Conservation (phyloP, 2,888 invertebrate genomes). For the Drosophila quinaria region DNA sequence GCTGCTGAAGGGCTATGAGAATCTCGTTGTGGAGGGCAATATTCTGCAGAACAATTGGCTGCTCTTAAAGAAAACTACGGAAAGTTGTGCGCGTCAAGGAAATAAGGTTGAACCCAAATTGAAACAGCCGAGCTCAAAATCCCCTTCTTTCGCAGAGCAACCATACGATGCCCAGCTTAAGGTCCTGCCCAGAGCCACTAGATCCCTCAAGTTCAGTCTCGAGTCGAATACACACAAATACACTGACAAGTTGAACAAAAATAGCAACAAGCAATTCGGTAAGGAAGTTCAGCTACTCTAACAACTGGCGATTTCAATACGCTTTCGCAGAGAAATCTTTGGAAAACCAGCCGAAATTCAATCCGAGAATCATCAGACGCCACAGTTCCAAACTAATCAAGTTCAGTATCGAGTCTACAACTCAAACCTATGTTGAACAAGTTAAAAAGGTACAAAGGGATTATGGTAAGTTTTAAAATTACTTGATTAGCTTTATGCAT, state of each 20-base stretch:
- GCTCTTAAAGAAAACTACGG: conserved; percentile 52
- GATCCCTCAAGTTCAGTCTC: background rate
- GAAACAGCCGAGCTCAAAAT: conserved; percentile 44
- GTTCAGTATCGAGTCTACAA: conserved; percentile 2
- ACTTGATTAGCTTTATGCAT: too few species aligned
- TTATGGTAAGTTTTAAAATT: conserved; percentile 1
- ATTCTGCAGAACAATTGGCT: conserved; percentile 60
- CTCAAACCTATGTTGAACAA: background rate
- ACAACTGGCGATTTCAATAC: conserved; percentile 9
- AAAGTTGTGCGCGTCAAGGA: conserved; percentile 55
- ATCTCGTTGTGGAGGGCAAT: conserved; percentile 59
- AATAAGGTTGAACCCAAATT: conserved; percentile 25
- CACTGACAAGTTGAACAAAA: background rate
- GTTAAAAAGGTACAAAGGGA: background rate
- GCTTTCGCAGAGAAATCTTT: conserved; percentile 13
- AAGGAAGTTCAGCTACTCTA: conserved; percentile 14
- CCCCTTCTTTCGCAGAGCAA: conserved; percentile 52
- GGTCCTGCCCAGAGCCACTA: background rate
- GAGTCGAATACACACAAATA: background rate
- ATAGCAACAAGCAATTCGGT: conserved; percentile 10
- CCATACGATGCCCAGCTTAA: background rate
- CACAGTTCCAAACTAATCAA: conserved; percentile 5
- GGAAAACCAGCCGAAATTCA: conserved; percentile 2
- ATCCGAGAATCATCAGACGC: background rate
- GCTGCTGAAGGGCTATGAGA: conserved; percentile 61